Base-by-base conservation (phyloP, 1,140 invertebrate species). In the Dysdera silvatica region DNA sequence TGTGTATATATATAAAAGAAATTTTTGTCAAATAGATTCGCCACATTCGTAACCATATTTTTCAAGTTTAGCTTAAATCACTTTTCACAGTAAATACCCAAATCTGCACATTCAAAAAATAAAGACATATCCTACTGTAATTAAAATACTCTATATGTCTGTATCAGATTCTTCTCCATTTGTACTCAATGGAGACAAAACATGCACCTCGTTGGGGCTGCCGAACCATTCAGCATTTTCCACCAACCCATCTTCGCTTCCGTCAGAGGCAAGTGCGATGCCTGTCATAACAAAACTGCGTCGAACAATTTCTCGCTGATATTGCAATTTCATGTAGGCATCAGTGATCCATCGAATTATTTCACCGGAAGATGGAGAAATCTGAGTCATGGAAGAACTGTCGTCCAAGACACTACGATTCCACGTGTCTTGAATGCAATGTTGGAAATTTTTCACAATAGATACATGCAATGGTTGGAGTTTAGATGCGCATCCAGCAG, bases 211-310 rank as follows among this genome's bases (percentile, higher is more conserved):
- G 10, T 53, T 53, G 7, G 61, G 56, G 18, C 51, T 48, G 18
- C 61, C 61, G 41, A 63, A 63, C 61, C 61, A 63, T 16, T 63
- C 61, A 7, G 45, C 43, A 32, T 63, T 63, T 24, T 63, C 61
- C 4, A 63, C 41, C 6, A 63, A 16, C 16, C 41, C 43, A 37
- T 55, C 51, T 40, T 63, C 52, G 20, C 61, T 63, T n/a, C 61
- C 61, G 40, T 63, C 61, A 2, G 52, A 16, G 2, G 61, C 61
- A 12, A 63, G 41, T 12, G 61, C 61, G 18, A 63, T 33, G 16
- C 61, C 61, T 14, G 61, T 63, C 8, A 63, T 53, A 6, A 63
- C 53, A 41, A 63, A 63, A 26, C 61, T 63, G 14, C 61, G 61
- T n/a, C 61, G 52, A 1, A 63, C 53, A n/a, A 55, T 18, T 20